Evolutionary conservation across 2,113 vertebrate genomes (phyloP), one percentile per base, ranked within the genome.

Genomic region (Epinephelus lanceolatus): DNA sequence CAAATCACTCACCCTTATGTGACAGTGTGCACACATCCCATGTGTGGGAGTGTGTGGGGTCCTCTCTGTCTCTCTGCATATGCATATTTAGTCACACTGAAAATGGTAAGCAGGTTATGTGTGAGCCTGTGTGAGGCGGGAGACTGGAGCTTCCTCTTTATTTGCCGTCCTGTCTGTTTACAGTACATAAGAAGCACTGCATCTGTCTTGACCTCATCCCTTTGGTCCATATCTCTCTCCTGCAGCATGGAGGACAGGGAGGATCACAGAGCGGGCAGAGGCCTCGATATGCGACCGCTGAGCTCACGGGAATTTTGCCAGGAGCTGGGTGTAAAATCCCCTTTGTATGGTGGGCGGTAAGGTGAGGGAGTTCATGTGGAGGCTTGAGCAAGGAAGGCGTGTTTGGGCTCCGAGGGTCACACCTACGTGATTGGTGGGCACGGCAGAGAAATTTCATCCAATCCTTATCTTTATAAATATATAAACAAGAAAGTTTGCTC

Each of bases 101-200:
- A 84, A 90, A 90, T 65, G 80, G 57, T 88, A 91, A 90, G 87
- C 87, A 87, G 87, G 90, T 94, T 92, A 85, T 81, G 90, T 85
- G 86, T 83, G 86, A 89, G 89, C 57, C 76, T 56, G 82, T 45
- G 75, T 66, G 81, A 72, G 74, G 57, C 47, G 47, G 59, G 51
- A 80, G 69, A 52, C 11, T 37, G 79, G 75, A 76, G 80, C 76
- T 76, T 51, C 73, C 37, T 56, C 68, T 81, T 86, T 85, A 88
- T 84, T 88, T 78, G 56, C 74, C 72, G 56, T 68, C 57, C 78
- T 53, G 82, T 88, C 76, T 89, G 83, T 88, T 82, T 86, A 78
- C 65, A 66, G 78, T 69, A 23, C 76, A 71, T 68, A 60, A 84
- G 80, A 84, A 67, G 71, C n/a, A 0, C 27, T 40, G 79, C 61